phyloP scores from a whole-genome alignment of 92 coral and sea anemone genomes.

The Siderastrea siderea region DNA sequence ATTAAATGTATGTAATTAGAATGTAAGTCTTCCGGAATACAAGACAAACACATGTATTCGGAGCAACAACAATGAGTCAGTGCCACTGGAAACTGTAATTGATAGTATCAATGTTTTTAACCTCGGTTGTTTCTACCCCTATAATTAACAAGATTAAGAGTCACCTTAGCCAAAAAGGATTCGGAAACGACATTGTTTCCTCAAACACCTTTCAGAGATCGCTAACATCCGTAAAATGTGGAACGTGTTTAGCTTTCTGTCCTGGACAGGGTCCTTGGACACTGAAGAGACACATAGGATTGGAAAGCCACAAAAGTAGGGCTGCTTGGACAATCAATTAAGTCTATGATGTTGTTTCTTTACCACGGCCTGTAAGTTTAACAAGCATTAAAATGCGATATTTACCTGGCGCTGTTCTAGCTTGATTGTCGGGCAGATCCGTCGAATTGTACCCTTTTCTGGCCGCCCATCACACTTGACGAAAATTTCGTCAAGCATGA shows the following conservation, averaged over 20 bases:
- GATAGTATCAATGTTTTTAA: not conserved
- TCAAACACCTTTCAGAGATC: conserved; percentile 4
- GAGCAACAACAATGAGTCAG: not conserved
- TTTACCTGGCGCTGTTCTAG: too few species aligned
- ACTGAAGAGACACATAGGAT: conserved; percentile 2
- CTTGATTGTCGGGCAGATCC: too few species aligned
- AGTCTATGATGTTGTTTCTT: too few species aligned
- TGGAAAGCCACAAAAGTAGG: conserved; percentile 5
- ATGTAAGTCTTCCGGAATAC: too few species aligned
- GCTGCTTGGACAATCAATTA: not conserved
- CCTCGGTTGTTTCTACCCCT: conserved; percentile 6
- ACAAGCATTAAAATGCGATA: too few species aligned
- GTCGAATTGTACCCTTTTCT: too few species aligned
- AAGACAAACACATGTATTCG: not conserved
- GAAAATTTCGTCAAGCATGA: too few species aligned
- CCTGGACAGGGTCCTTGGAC: conserved; percentile 19
- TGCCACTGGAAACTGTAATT: not conserved
- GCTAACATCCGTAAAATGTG: not conserved
- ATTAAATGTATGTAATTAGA: too few species aligned
- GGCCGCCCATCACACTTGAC: too few species aligned
- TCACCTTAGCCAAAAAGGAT: not conserved
- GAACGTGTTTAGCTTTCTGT: not conserved
- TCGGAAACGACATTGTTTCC: conserved; percentile 11
- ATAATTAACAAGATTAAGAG: not conserved
- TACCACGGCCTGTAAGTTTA: too few species aligned